Evolutionary conservation across 2,113 vertebrate species (phyloP).

Genomic region (Cyphomyrus discorhynchus): DNA sequence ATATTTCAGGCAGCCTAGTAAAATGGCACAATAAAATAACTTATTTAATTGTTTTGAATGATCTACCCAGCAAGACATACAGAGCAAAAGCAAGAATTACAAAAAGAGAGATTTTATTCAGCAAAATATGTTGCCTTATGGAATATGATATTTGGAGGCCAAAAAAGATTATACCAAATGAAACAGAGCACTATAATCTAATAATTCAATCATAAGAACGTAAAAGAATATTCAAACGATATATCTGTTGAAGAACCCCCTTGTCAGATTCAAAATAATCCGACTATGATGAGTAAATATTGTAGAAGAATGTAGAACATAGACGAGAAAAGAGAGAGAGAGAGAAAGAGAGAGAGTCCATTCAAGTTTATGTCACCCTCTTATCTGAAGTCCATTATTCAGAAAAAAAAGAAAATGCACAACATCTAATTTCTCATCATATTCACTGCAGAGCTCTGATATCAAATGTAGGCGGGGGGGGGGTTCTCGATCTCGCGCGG

Average conservation of each 20-base stretch:
- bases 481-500: background rate
- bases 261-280: background rate
- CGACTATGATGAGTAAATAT: background rate
- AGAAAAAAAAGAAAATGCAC: background rate
- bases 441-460: background rate
- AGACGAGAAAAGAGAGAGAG: background rate
- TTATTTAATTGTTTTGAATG: conserved; percentile 48
- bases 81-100: conserved; percentile 36
- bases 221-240: background rate
- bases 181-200: background rate
- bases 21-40: conserved; percentile 39
- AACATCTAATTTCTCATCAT: background rate
- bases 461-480: background rate
- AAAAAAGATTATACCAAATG: background rate
- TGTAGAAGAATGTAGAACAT: background rate
- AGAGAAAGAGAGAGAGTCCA: background rate
- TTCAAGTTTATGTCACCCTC: background rate
- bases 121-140: conserved; percentile 25
- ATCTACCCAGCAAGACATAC: conserved; percentile 35
- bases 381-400: background rate
- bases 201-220: background rate
- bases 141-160: background rate
- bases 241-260: background rate
- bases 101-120: conserved; percentile 17
- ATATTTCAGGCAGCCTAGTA: conserved; percentile 35